These are phyloP conservation scores for Mythimna vitellina DNA, from an alignment of 2,888 invertebrate genomes.

Conservation along the genomic window DNA sequence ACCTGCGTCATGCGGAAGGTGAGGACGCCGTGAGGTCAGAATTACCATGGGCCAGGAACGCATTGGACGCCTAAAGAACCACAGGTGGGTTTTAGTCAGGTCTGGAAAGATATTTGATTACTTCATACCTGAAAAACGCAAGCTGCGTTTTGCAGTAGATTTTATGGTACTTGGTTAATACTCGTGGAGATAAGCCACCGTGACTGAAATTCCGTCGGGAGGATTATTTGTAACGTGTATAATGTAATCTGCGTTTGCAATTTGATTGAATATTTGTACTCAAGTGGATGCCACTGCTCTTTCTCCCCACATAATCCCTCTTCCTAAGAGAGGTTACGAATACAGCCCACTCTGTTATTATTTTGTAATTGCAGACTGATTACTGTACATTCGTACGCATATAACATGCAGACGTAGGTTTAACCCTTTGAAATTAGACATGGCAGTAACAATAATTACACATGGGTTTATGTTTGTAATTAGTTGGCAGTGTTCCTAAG, in stretches of 20 bases:
- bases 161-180: too few relatives aligned
- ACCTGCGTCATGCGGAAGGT: too few relatives aligned
- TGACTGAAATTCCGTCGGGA: neutral
- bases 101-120: too few relatives aligned
- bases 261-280: slow-evolving; percentile 7
- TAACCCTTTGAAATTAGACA: slow-evolving; percentile 11
- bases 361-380: slow-evolving; percentile 27
- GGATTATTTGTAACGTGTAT: neutral
- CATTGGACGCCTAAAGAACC: too few relatives aligned
- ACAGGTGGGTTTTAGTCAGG: too few relatives aligned
- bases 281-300: slow-evolving; percentile 44
- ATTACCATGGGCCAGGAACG: too few relatives aligned
- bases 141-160: too few relatives aligned
- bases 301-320: slow-evolving; percentile 43
- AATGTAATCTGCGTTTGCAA: slow-evolving; percentile 4
- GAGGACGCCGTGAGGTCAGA: too few relatives aligned
- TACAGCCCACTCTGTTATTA: slow-evolving; percentile 1
- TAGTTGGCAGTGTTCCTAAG: neutral
- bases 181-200: too few relatives aligned
- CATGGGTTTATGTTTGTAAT: slow-evolving; percentile 9
- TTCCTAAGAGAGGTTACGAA: slow-evolving; percentile 7
- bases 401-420: neutral
- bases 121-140: too few relatives aligned
- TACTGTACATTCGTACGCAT: neutral
- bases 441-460: slow-evolving; percentile 9